A percentile compares a stretch with the other conserved stretches of the same genome.
phyloP scores from a whole-genome alignment of 2,113 vertebrate species.

The Sinocyclocheilus maitianheensis region DNA sequence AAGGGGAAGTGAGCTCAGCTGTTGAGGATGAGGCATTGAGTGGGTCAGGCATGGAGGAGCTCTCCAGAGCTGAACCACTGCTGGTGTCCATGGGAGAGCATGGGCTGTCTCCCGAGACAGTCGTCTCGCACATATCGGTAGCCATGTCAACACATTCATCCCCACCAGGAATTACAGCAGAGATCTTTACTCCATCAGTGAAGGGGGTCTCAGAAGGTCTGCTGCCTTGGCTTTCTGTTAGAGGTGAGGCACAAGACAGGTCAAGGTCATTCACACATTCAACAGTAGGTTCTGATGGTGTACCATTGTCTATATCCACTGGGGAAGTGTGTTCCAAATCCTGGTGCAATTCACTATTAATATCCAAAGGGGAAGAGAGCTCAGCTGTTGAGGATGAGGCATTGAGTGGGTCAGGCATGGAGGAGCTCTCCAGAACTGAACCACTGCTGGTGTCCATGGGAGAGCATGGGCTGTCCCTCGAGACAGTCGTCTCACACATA shows the following conservation, averaged over 20 bases:
- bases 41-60: slow-evolving; percentile 15
- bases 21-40: slow-evolving; percentile 1
- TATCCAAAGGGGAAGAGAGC: too few relatives aligned
- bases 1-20: slow-evolving; percentile 29
- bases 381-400: too few relatives aligned
- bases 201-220: neutral
- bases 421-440: too few relatives aligned
- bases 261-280: neutral
- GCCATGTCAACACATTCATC: neutral
- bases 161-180: neutral
- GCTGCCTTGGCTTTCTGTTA: neutral
- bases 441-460: too few relatives aligned
- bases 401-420: too few relatives aligned
- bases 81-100: neutral
- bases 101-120: neutral
- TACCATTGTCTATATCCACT: too few relatives aligned
- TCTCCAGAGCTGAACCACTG: slow-evolving; percentile 28
- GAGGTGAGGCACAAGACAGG: neutral
- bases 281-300: neutral
- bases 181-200: neutral
- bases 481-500: too few relatives aligned
- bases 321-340: too few relatives aligned
- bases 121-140: neutral
- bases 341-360: too few relatives aligned
- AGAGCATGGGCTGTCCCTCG: too few relatives aligned